Evolutionary conservation across 2,797 vertebrate species (phyloP).

Genomic region (Hypotaenidia okinawae): DNA sequence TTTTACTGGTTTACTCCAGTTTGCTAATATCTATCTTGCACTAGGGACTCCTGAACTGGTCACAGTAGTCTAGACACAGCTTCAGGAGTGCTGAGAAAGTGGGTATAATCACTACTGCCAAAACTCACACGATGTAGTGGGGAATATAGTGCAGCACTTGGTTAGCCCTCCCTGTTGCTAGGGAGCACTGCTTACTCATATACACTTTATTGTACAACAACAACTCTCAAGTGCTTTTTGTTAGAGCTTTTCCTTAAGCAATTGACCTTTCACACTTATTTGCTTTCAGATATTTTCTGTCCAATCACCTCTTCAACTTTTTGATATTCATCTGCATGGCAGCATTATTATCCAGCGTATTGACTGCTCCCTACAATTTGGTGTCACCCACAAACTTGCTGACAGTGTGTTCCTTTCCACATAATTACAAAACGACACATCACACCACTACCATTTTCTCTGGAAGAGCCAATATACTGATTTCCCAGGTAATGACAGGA

Average conservation of each 20-base stretch:
- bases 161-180: neutral
- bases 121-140: rapidly evolving
- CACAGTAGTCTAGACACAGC: neutral
- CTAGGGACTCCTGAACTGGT: neutral
- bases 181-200: neutral
- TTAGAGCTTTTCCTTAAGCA: neutral
- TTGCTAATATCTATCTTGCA: neutral
- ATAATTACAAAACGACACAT: neutral
- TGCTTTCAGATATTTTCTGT: neutral
- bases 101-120: neutral
- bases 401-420: neutral
- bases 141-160: rapidly evolving
- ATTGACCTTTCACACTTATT: neutral
- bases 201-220: neutral
- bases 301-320: neutral
- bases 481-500: neutral
- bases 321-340: neutral
- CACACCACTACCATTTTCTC: neutral
- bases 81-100: neutral
- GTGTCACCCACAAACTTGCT: neutral
- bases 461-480: neutral
- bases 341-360: neutral
- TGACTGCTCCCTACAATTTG: neutral
- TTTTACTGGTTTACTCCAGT: neutral
- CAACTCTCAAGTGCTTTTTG: neutral